Conservation (phyloP, 2,888 invertebrate species). For the Nymphalis polychloros region DNA sequence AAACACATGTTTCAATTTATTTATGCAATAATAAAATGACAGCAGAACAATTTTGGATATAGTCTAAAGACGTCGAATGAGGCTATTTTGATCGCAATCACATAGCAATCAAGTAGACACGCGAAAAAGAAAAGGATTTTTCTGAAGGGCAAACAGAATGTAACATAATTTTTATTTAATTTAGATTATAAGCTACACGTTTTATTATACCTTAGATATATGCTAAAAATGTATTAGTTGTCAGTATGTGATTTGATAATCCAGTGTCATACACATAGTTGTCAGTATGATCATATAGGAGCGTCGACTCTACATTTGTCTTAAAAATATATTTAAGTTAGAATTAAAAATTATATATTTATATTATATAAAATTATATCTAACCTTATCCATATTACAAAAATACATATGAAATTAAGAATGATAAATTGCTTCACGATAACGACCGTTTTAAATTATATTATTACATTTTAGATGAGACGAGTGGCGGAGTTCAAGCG, state of each 20-base stretch:
- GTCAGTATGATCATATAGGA: too few relatives aligned
- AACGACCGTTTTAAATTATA: not conserved
- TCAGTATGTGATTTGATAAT: too few relatives aligned
- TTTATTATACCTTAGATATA: too few relatives aligned
- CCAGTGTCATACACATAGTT: too few relatives aligned
- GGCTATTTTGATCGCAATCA: constrained; percentile 42
- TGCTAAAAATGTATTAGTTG: too few relatives aligned
- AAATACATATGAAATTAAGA: too few relatives aligned
- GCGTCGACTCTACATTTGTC: too few relatives aligned
- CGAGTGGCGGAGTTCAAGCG: constrained; percentile 88
- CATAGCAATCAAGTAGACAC: constrained; percentile 39
- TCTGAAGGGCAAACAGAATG: constrained; percentile 30
- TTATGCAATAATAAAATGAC: constrained; percentile 9
- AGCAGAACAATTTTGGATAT: constrained; percentile 23
- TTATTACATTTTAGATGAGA: constrained; percentile 83
- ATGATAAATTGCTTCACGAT: too few relatives aligned
- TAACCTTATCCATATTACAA: too few relatives aligned
- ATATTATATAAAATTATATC: too few relatives aligned
- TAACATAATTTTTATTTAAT: not conserved
- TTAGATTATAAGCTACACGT: not conserved
- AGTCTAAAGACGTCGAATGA: constrained; percentile 36
- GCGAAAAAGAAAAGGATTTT: constrained; percentile 40
- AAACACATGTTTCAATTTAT: not conserved
- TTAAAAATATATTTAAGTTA: too few relatives aligned
- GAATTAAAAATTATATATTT: too few relatives aligned